Evolutionary conservation across 1,140 invertebrate genomes (phyloP).

Genomic region (Onthophagus taurus): DNA sequence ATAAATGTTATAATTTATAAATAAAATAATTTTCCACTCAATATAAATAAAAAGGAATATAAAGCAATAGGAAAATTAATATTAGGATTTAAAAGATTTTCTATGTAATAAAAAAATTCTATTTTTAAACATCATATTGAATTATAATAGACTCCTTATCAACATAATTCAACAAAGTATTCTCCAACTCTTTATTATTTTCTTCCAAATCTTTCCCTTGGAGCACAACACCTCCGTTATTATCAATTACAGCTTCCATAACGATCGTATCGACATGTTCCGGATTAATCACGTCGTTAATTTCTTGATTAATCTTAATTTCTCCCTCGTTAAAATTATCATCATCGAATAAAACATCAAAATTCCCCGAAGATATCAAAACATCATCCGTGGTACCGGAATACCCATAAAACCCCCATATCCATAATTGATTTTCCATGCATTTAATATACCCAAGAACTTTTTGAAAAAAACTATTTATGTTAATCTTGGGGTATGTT

Average conservation of each 20-base stretch:
- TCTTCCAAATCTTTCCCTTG: conserved; percentile 15
- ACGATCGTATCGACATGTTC: conserved; percentile 15
- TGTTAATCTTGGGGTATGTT: conserved; percentile 30
- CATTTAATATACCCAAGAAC: conserved; percentile 31
- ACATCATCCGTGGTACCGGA: conserved; percentile 20
- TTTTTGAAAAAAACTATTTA: conserved; percentile 29
- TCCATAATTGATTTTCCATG: conserved; percentile 34
- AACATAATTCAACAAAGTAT: too few species aligned
- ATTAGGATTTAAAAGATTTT: too few species aligned
- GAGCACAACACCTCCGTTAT: conserved; percentile 23
- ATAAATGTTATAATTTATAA: too few species aligned
- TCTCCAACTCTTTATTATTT: too few species aligned
- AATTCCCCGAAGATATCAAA: conserved; percentile 26
- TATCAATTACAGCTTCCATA: conserved; percentile 24
- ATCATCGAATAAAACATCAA: conserved; percentile 12
- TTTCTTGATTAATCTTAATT: background rate
- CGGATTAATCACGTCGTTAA: background rate
- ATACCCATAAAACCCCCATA: conserved; percentile 31
- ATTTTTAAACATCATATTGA: too few species aligned
- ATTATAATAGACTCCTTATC: too few species aligned
- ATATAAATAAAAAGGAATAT: too few species aligned
- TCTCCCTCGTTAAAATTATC: conserved; percentile 7
- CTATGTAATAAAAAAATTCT: too few species aligned
- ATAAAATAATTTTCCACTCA: too few species aligned
- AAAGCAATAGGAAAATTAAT: too few species aligned